These are phyloP conservation scores for Drosophila hawaiiensis DNA, from an alignment of 2,888 invertebrate species.

Conservation along the genomic window DNA sequence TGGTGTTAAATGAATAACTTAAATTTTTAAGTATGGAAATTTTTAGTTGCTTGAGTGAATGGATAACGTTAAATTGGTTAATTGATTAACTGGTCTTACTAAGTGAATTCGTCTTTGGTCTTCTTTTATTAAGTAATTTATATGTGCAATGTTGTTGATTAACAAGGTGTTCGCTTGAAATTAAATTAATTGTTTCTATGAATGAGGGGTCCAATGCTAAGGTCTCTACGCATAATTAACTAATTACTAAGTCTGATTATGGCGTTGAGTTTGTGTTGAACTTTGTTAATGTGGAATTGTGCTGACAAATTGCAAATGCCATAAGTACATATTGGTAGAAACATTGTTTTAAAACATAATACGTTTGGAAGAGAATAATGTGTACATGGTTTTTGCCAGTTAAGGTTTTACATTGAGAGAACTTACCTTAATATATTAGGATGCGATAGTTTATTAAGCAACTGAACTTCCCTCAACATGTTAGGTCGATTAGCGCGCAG, in stretches of 20 bases:
- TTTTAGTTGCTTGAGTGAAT: not conserved
- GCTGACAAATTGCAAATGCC: not conserved
- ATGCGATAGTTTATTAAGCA: constrained; percentile 97
- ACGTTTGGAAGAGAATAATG: not conserved
- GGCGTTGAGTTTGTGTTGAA: not conserved
- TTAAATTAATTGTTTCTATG: not conserved
- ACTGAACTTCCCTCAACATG: constrained; percentile 98
- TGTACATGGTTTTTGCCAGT: not conserved
- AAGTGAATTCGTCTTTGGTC: not conserved
- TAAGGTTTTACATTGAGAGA: not conserved
- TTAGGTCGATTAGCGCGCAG: constrained; percentile 96
- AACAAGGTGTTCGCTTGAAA: not conserved
- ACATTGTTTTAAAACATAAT: not conserved
- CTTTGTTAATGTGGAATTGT: not conserved
- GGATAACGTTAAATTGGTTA: not conserved
- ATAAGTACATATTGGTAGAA: not conserved
- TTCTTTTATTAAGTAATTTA: not conserved
- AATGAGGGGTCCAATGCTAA: not conserved
- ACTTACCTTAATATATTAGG: constrained; percentile 95
- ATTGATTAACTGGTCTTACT: too few relatives aligned
- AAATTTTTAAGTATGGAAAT: not conserved
- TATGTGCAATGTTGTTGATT: not conserved
- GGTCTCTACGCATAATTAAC: not conserved
- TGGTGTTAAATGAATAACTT: not conserved
- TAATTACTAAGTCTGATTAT: not conserved